These are phyloP conservation scores for Ardeotis arabs DNA, from an alignment of 2,113 vertebrate species.

Conservation along the genomic window DNA sequence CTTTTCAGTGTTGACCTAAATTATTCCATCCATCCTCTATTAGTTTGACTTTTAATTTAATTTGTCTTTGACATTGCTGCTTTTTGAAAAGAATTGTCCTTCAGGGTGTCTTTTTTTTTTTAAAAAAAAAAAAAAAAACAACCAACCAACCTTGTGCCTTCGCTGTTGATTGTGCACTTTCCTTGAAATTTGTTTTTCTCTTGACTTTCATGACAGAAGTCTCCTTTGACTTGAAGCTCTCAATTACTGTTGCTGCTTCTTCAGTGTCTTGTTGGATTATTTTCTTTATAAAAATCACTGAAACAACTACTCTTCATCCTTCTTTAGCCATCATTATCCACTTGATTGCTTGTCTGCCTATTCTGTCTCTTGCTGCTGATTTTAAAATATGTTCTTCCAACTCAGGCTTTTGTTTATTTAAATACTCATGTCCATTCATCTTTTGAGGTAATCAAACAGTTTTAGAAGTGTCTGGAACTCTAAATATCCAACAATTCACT, in stretches of 20 bases:
- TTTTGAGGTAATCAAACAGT: background rate
- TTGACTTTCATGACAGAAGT: background rate
- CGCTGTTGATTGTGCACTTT: background rate
- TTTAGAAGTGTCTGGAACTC: background rate
- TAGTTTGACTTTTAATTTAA: background rate
- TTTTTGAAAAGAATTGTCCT: background rate
- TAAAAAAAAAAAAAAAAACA: too few species aligned
- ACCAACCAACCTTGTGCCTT: background rate
- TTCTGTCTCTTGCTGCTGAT: background rate
- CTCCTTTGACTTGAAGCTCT: background rate
- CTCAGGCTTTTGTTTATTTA: background rate
- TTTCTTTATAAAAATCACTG: background rate
- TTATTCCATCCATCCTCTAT: background rate
- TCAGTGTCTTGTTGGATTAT: background rate
- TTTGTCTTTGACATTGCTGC: background rate
- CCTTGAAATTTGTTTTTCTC: background rate
- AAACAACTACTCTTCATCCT: background rate
- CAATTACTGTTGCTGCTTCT: background rate
- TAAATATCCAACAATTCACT: background rate
- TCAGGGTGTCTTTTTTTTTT: background rate
- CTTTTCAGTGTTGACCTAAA: background rate
- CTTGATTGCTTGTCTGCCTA: background rate
- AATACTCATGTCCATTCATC: background rate
- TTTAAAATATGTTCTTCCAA: background rate
- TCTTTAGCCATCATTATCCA: background rate